Base-by-base conservation (phyloP, 2,888 invertebrate genomes). In the Neria commutata region DNA sequence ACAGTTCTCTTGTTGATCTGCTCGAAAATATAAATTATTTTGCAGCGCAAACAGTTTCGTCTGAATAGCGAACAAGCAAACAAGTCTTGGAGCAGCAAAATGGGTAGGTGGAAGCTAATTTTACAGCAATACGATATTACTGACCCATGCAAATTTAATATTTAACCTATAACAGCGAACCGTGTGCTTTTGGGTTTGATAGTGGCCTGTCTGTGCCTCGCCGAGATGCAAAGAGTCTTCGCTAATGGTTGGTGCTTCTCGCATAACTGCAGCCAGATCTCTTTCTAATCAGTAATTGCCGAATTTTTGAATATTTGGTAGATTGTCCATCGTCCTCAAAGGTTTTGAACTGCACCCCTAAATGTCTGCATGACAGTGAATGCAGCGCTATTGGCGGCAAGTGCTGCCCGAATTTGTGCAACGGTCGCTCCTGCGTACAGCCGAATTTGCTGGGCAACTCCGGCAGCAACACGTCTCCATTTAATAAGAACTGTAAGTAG, bases 351-450 rank as follows among this genome's bases (percentile, higher is more conserved):
- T 91, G 91, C 77, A 87, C 84, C 52, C 90, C 91, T 1, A 89
- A 86, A 73, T 91, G 91, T 69, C 74, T 83, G 46, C 86, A 87
- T 60, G 88, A 89, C 76, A 85, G 84, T 66, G 87, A 90, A 65
- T 91, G 91, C 77, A 80, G 81, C 34, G 83, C 84, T 29, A 84
- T 86, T 54, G 87, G 87, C 65, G 86, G 87, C 74, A 86, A 88
- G 66, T 91, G 91, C 77, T 89, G 89, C 68, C 84, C 87, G 8
- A 91, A 91, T 79, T 79, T 86, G 57, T 91, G 91, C 82, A 88
- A 89, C 68, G 83, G 84, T 50, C 87, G 86, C 74, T 90, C 90
- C 1, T 91, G 91, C 71, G 84, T 85, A 0, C 80, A 84, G 23
- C 73, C 86, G 1, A 83, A 83, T 70, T 26, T 69, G 42, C 58